Percentiles rank a stretch among this genome's conserved stretches.
Evolutionary conservation across 2,113 vertebrate species (phyloP).

Genomic region (Protobothrops mucrosquamatus): DNA sequence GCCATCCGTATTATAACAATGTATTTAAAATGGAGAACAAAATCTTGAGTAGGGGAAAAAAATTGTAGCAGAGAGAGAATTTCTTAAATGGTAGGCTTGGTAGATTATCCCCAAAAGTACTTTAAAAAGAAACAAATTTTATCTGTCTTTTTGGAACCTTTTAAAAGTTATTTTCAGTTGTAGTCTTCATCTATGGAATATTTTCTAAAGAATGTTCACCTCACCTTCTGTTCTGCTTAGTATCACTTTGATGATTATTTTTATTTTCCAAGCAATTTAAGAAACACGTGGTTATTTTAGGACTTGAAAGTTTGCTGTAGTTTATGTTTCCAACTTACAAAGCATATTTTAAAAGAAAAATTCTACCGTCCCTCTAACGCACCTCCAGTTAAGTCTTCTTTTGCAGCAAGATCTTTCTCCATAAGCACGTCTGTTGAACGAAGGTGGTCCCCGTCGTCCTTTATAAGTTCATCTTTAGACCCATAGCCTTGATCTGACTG

Average conservation of each 20-base stretch:
- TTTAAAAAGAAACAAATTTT: background rate
- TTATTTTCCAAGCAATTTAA: background rate
- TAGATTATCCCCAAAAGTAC: background rate
- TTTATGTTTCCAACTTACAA: background rate
- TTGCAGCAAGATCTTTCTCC: conserved; percentile 48
- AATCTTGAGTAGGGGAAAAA: background rate
- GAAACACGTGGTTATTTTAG: background rate
- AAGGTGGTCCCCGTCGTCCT: conserved; percentile 67
- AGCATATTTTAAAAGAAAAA: background rate
- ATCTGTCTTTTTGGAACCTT: background rate
- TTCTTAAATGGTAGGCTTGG: background rate
- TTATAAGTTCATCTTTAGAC: conserved; percentile 87
- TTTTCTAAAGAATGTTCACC: background rate
- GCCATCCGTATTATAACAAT: background rate
- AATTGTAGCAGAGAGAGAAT: background rate
- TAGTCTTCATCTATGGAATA: background rate
- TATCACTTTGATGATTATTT: background rate
- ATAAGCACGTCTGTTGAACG: conserved; percentile 48
- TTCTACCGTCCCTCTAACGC: background rate
- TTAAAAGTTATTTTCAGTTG: background rate
- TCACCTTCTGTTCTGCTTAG: background rate
- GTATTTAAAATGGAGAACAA: background rate
- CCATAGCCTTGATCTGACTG: conserved; percentile 88
- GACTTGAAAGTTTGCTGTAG: background rate
- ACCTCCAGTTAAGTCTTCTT: conserved; percentile 65